Evolutionary conservation across 1,140 invertebrate species (phyloP).

Genomic region (Cotesia typhae): DNA sequence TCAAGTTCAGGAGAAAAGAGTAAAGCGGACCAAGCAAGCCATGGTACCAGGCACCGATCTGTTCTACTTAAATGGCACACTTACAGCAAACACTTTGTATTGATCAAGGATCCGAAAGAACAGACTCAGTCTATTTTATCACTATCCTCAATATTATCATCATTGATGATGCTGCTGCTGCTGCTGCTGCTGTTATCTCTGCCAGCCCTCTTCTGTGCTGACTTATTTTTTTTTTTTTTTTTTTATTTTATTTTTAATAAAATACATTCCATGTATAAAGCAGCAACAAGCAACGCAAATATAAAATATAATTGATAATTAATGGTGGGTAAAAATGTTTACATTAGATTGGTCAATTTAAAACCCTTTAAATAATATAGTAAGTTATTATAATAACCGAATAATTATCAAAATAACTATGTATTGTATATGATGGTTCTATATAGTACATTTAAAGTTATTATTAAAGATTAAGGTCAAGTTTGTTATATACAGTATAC

Average conservation of each 20-base stretch:
- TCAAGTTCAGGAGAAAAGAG: constrained; percentile 42
- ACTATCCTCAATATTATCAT: not conserved
- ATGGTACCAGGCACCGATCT: constrained; percentile 61
- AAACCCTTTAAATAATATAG: constrained; percentile 43
- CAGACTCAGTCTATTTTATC: constrained; percentile 59
- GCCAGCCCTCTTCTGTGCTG: too few species aligned
- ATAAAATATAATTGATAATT: too few species aligned
- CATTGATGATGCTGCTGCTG: too few species aligned
- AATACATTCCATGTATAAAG: too few species aligned
- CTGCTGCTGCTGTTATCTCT: too few species aligned
- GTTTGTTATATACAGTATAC: not conserved
- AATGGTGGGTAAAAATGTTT: too few species aligned
- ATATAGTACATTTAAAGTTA: too few species aligned
- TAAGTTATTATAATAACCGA: constrained; percentile 33
- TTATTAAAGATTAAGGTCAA: constrained; percentile 2
- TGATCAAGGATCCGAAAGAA: constrained; percentile 58
- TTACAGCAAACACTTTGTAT: constrained; percentile 53
- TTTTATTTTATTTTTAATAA: too few species aligned
- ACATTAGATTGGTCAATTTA: constrained; percentile 18
- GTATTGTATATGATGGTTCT: too few species aligned
- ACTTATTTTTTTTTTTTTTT: too few species aligned
- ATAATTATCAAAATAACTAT: not conserved
- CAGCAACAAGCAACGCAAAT: too few species aligned
- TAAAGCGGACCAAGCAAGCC: constrained; percentile 54
- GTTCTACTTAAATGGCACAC: constrained; percentile 66